These are phyloP conservation scores for Leucophenga maculata DNA, from an alignment of 2,888 invertebrate species.

Conservation along the genomic window DNA sequence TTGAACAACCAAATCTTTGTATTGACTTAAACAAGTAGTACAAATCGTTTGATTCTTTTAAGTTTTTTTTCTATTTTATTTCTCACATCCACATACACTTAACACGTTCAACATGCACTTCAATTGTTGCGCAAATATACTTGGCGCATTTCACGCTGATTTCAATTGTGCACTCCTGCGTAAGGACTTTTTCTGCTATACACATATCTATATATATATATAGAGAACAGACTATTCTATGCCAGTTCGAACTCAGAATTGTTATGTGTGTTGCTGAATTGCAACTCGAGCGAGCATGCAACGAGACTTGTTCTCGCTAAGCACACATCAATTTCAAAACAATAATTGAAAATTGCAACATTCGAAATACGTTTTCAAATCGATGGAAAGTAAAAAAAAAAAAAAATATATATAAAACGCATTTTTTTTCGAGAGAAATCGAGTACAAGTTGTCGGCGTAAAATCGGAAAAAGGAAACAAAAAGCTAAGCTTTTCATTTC, in stretches of 20 bases:
- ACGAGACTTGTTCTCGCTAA: slow-evolving; percentile 48
- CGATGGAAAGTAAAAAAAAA: not conserved
- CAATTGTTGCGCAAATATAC: slow-evolving; percentile 19
- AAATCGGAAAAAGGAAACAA: no score
- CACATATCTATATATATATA: no score
- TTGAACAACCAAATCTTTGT: no score
- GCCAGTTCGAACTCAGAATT: not conserved
- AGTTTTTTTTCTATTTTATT: slow-evolving; percentile 6
- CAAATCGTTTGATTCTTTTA: not conserved
- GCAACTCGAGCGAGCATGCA: slow-evolving; percentile 53
- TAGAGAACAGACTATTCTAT: not conserved
- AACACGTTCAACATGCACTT: slow-evolving; percentile 20
- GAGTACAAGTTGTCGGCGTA: no score
- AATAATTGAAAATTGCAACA: slow-evolving; percentile 65
- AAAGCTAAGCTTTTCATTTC: not conserved
- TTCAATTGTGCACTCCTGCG: not conserved
- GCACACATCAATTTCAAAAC: slow-evolving; percentile 62
- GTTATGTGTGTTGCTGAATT: slow-evolving; percentile 21
- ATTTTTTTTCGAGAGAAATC: no score
- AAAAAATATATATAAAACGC: no score
- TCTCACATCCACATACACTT: not conserved
- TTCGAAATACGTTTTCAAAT: slow-evolving; percentile 39
- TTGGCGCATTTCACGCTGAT: slow-evolving; percentile 17
- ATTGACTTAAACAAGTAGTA: not conserved
- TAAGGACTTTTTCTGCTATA: no score